Evolutionary conservation across 2,797 vertebrate species (phyloP).

Genomic region (Moxostoma hubbsi): DNA sequence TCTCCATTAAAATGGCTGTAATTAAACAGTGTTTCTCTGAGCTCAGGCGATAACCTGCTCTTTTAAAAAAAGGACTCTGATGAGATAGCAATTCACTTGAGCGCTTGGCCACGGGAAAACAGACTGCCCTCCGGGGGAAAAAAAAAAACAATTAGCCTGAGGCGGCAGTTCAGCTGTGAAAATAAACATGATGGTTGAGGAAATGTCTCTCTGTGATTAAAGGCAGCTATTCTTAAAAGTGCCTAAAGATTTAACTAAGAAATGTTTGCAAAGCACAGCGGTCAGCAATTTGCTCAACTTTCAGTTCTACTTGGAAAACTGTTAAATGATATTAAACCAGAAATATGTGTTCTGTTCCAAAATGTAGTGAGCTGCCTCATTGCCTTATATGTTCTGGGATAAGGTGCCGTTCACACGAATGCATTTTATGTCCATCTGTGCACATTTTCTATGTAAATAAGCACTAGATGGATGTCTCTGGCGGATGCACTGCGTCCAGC

Average conservation of each 20-base stretch:
- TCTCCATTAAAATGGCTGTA: conserved; percentile 51
- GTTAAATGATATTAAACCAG: conserved; percentile 7
- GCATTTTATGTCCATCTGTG: too few species aligned
- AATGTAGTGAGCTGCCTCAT: too few species aligned
- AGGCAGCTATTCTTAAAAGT: conserved; percentile 71
- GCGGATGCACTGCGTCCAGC: too few species aligned
- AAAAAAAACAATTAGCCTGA: conserved; percentile 68
- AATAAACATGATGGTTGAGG: conserved; percentile 73
- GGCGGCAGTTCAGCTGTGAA: conserved; percentile 75
- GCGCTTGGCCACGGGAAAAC: conserved; percentile 67
- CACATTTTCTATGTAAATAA: too few species aligned
- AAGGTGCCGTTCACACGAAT: too few species aligned
- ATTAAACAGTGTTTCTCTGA: conserved; percentile 60
- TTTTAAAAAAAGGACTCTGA: conserved; percentile 61
- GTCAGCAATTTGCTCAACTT: conserved; percentile 58
- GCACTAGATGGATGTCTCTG: too few species aligned
- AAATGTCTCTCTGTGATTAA: conserved; percentile 74
- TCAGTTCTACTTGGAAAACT: conserved; percentile 2
- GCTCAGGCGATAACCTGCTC: conserved; percentile 44
- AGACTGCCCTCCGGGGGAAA: conserved; percentile 61
- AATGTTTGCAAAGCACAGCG: conserved; percentile 51
- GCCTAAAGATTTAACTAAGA: conserved; percentile 68
- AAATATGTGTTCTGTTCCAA: conserved; percentile 16
- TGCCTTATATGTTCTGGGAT: too few species aligned
- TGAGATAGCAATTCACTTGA: conserved; percentile 55